phyloP scores from a whole-genome alignment of 2,113 vertebrate genomes.

The Chamaetylas fuelleborni region DNA sequence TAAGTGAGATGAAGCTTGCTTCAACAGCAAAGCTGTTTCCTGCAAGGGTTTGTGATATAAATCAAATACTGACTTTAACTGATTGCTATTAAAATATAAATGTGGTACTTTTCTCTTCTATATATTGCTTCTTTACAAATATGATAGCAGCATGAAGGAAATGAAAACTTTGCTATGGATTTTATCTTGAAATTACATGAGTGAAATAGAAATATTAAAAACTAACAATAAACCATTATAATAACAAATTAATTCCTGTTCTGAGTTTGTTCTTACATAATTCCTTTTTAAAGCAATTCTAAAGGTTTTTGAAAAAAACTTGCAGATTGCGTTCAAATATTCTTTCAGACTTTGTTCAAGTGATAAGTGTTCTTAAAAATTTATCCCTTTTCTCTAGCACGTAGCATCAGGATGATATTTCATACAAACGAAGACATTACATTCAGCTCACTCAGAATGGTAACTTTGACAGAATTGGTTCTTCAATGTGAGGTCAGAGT shows the following conservation, averaged over 20 bases:
- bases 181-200: background rate
- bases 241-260: background rate
- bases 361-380: background rate
- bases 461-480: background rate
- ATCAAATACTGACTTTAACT: background rate
- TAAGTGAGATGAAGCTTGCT: background rate
- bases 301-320: background rate
- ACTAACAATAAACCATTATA: background rate
- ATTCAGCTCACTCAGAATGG: background rate
- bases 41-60: background rate
- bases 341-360: background rate
- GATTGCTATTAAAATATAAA: background rate
- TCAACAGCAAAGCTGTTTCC: background rate
- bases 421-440: background rate
- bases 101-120: background rate
- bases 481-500: rapidly evolving
- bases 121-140: background rate
- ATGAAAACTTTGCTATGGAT: background rate
- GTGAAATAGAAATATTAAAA: background rate
- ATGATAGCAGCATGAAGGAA: background rate
- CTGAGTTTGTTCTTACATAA: background rate
- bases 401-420: background rate
- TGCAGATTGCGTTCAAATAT: background rate
- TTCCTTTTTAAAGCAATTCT: background rate
- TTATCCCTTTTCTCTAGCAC: background rate